Percentiles rank a stretch among this genome's conserved stretches.
phyloP scores from a whole-genome alignment of 2,113 vertebrate genomes.

The Alligator sinensis region DNA sequence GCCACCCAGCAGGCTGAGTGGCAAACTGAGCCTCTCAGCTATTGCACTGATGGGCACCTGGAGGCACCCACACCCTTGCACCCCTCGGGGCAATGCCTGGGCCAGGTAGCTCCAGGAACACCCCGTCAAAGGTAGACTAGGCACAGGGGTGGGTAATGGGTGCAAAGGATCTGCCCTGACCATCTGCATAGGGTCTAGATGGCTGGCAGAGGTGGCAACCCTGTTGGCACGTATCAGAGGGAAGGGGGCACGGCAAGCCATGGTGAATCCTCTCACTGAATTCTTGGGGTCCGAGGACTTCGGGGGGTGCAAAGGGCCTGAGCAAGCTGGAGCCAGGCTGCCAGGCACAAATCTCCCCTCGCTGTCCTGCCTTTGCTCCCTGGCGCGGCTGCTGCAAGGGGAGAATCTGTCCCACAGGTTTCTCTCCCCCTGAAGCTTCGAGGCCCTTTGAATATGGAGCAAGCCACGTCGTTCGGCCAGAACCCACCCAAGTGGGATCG shows the following conservation, averaged over 20 bases:
- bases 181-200: not conserved
- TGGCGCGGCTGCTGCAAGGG: accelerated
- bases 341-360: not conserved
- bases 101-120: not conserved
- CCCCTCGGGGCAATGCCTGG: too few relatives aligned
- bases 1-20: not conserved
- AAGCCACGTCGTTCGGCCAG: slow-evolving; percentile 30
- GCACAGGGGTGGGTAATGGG: not conserved
- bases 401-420: accelerated
- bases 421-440: not conserved
- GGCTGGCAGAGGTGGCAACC: not conserved
- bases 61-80: too few relatives aligned
- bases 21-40: not conserved
- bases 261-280: not conserved
- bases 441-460: slow-evolving; percentile 62
- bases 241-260: not conserved
- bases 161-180: not conserved
- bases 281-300: not conserved
- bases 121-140: not conserved
- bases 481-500: slow-evolving; percentile 73
- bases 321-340: not conserved
- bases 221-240: too few relatives aligned
- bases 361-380: not conserved
- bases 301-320: not conserved
- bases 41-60: not conserved